Evolutionary conservation across 2,797 vertebrate genomes (phyloP), one percentile per base, ranked within the genome.

Genomic region (Sebastes diploproa): DNA sequence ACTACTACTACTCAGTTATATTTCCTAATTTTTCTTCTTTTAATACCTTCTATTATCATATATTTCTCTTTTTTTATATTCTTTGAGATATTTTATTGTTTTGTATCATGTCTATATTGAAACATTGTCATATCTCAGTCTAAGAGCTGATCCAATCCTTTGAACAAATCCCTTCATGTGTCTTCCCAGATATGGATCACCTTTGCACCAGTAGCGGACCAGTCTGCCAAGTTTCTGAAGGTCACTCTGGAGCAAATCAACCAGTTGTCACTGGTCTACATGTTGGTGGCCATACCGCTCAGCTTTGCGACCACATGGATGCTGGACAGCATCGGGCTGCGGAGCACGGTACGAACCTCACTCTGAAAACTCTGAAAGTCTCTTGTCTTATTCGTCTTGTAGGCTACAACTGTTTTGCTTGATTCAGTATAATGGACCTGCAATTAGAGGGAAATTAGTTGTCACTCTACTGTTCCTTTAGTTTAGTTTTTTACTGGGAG

Each of bases 231-330:
- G 77, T 95, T 84, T 86, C 95, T 98, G 85, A 8, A 69, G 0
- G 94, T 96, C 72, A 91, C 93, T 29, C 82, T 97, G 87, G 92
- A 94, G 14, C 85, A 90, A 1, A 88, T 98, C 86, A 97, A 98
- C 95, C 98, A 97, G 97, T 87, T 99, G 34, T 97, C 97, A 0
- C 54, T 97, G 58, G 92, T 98, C 83, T 99, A 94, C 91, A 95
- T 99, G 30, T 93, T 98, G 91, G 95, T 96, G 73, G 96, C 97
- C 0, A 95, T 99, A 42, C 97, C 97, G 0, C 91, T 97, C 65
- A 97, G 97, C 42, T 82, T 98, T 12, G 91, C 84, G 42, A 96
- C 97, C 78, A 97, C 97, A 0, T 99, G 98, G 98, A 91, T 99
- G 91, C 90, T 99, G 5, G 98, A 99, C 92, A 96, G 91, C 0